phyloP scores from a whole-genome alignment of 2,797 vertebrate species.

The Babyrousa celebensis region DNA sequence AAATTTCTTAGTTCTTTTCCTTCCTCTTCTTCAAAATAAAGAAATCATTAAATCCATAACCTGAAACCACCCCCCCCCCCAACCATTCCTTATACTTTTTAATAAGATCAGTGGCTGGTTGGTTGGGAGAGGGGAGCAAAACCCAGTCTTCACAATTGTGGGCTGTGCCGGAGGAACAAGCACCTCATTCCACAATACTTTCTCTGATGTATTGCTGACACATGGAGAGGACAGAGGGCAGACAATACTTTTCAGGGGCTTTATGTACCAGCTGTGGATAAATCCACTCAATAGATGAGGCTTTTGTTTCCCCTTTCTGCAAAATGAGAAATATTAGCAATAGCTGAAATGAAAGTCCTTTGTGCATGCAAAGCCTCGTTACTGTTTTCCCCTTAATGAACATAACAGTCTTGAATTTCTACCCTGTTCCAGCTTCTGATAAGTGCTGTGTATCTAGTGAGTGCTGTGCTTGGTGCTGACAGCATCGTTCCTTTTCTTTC shows the following conservation, averaged over 20 bases:
- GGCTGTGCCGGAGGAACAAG: neutral
- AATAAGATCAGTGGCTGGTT: neutral
- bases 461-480: neutral
- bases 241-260: neutral
- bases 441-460: neutral
- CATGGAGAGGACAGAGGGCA: no score
- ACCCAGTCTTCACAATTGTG: fast-evolving
- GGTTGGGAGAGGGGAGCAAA: neutral
- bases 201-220: neutral
- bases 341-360: neutral
- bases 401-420: neutral
- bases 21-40: neutral
- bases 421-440: neutral
- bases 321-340: neutral
- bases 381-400: neutral
- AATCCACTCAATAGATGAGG: neutral
- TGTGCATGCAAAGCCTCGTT: neutral
- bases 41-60: neutral
- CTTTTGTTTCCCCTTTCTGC: neutral
- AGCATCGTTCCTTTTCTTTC: neutral
- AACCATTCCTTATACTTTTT: neutral
- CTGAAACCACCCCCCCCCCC: fast-evolving
- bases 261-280: neutral
- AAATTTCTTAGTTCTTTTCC: neutral
- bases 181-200: fast-evolving